Percentiles rank a stretch among this genome's conserved stretches.
Conservation (phyloP, 2,113 vertebrate species). For the Thymallus thymallus region DNA sequence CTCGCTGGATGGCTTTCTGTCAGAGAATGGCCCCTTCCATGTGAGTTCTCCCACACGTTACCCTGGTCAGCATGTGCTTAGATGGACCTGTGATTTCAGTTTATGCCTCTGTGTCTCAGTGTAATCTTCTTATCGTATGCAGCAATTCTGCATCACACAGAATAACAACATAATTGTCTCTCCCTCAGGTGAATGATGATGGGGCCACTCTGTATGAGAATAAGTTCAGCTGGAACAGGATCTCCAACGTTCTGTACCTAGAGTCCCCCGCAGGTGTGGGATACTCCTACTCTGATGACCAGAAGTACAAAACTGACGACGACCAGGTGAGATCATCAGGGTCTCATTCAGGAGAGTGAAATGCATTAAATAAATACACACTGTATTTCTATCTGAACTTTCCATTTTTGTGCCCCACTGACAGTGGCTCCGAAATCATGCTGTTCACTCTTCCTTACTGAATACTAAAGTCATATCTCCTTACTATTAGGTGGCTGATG, state of each 20-base stretch:
- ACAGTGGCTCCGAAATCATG: not conserved
- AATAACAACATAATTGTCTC: not conserved
- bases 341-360: too few species aligned
- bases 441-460: not conserved
- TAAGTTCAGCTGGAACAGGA: conserved; percentile 75
- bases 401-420: not conserved
- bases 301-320: conserved; percentile 69
- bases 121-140: not conserved
- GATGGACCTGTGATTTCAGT: not conserved
- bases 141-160: not conserved
- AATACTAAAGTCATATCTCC: not conserved
- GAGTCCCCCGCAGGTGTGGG: conserved; percentile 80
- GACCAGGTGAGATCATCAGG: conserved; percentile 57
- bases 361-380: too few species aligned
- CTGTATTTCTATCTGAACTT: too few species aligned
- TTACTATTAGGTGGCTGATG: conserved; percentile 67
- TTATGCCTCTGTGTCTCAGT: not conserved
- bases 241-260: conserved; percentile 74
- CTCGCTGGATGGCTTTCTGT: conserved; percentile 76
- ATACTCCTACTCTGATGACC: conserved; percentile 73
- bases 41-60: conserved; percentile 46
- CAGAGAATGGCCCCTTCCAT: conserved; percentile 78
- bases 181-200: conserved; percentile 66
- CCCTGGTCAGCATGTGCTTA: not conserved
- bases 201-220: conserved; percentile 73